Conservation (phyloP, 2,113 vertebrate species). For the Passerina amoena region DNA sequence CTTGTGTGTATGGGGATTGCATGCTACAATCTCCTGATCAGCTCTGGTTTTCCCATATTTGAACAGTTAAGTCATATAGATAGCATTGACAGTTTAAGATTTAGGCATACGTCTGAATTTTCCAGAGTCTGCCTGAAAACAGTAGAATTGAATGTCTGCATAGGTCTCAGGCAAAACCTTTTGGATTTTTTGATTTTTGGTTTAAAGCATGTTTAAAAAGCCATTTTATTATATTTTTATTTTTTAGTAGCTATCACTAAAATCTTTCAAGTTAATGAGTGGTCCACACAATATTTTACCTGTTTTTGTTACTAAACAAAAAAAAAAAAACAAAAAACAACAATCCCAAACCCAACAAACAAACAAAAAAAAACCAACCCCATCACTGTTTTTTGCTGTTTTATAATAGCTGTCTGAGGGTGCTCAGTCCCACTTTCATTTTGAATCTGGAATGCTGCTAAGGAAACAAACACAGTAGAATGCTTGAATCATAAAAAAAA, state of each 20-base stretch:
- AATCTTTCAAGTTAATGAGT: neutral
- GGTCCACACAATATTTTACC: neutral
- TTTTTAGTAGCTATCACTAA: neutral
- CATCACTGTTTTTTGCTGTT: neutral
- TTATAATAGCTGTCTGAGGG: neutral
- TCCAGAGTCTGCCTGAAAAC: neutral
- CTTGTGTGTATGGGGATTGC: neutral
- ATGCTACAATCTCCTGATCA: neutral
- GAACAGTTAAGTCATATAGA: neutral
- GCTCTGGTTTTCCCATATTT: neutral
- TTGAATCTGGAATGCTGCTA: neutral
- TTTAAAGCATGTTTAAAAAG: neutral
- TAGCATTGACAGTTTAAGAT: neutral
- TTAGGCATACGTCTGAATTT: neutral
- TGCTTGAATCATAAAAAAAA: neutral
- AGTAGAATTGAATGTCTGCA: neutral
- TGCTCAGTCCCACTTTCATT: neutral
- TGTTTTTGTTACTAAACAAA: neutral
- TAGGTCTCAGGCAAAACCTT: neutral
- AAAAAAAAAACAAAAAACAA: too few relatives aligned
- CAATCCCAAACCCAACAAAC: too few relatives aligned
- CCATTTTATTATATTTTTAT: fast-evolving
- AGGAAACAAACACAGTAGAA: neutral
- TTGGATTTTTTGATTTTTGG: neutral
- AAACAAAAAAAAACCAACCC: too few relatives aligned